Evolutionary conservation across 2,888 invertebrate species (phyloP), one percentile per base, ranked within the genome.

Genomic region (Silvanus unidentatus): DNA sequence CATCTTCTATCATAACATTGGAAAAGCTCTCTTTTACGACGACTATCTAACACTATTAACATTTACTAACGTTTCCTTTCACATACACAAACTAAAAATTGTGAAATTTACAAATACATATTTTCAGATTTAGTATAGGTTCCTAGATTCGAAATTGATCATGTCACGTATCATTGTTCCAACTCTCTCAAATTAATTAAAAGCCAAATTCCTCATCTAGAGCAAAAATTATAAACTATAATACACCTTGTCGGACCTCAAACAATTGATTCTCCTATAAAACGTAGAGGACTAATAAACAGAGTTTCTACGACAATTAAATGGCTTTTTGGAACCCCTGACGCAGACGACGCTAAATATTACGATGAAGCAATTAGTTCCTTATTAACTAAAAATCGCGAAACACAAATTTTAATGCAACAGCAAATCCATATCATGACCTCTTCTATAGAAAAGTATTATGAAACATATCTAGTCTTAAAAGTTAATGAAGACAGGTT

Each of bases 301-400:
- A n/a, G 32, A 5, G 13, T 32, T 32, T 32, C 32, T 5, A 5
- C 32, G 6, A n/a, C 32, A 5, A 4, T 32, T 32, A 32, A 32
- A 32, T 32, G 32, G 32, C 10, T 32, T 5, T 32, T 32, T 32
- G 32, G 32, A 8, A 32, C 32, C 5, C 32, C 32, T 8, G 32
- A 32, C 32, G 32, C 32, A 12, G 32, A 32, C 3, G 32, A 32
- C 13, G 32, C 5, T 12, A 32, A 32, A 32, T 32, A 32, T 9
- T 32, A 32, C n/a, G 32, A 32, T n/a, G 32, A 32, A 32, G 32
- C 32, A 4, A 32, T 32, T n/a, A n/a, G n/a, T n/a, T 28, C 28
- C 8, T 28, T 28, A 28, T 9, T 28, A 9, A 28, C 8, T 28
- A 28, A 28, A 28, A 28, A 28, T 10, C 28, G 28, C 8, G 28